Conservation (phyloP, 30 jellyfish, hydroid and myxozoan species). For the Cassiopea andromeda region DNA sequence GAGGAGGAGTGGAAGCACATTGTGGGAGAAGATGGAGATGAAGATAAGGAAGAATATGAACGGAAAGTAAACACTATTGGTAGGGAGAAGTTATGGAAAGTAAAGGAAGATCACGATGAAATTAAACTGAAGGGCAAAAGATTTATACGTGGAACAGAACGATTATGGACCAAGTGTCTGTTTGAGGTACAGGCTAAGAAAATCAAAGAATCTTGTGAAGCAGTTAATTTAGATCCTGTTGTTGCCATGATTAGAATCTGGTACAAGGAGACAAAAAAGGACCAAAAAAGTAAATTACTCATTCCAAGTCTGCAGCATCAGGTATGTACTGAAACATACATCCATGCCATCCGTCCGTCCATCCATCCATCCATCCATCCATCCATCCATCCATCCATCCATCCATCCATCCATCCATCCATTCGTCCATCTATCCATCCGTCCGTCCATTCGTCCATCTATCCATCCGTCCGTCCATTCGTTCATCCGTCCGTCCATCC, state of each 20-base stretch:
- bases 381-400: too few relatives aligned
- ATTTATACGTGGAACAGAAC: slow-evolving; percentile 15
- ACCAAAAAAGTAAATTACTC: slow-evolving; percentile 8
- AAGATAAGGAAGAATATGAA: neutral
- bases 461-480: too few relatives aligned
- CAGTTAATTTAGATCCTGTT: slow-evolving; percentile 41
- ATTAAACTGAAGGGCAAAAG: neutral
- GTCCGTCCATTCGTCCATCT: too few relatives aligned
- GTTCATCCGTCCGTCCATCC: too few relatives aligned
- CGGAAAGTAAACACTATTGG: neutral
- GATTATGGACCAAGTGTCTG: slow-evolving; percentile 52
- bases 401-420: too few relatives aligned
- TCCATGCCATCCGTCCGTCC: too few relatives aligned
- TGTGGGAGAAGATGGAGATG: neutral
- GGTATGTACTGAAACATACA: slow-evolving; percentile 12
- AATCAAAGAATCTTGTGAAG: slow-evolving; percentile 36
- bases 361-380: too few relatives aligned
- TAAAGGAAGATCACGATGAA: neutral
- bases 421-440: too few relatives aligned
- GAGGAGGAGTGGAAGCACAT: neutral
- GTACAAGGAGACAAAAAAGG: slow-evolving; percentile 7
- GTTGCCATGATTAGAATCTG: slow-evolving; percentile 60
- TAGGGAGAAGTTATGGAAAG: neutral
- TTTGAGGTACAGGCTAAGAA: slow-evolving; percentile 58
- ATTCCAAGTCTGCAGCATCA: slow-evolving; percentile 76